Percentiles rank a stretch among this genome's conserved stretches.
Evolutionary conservation across 2,797 vertebrate species (phyloP).

Genomic region (Alectoris magna): DNA sequence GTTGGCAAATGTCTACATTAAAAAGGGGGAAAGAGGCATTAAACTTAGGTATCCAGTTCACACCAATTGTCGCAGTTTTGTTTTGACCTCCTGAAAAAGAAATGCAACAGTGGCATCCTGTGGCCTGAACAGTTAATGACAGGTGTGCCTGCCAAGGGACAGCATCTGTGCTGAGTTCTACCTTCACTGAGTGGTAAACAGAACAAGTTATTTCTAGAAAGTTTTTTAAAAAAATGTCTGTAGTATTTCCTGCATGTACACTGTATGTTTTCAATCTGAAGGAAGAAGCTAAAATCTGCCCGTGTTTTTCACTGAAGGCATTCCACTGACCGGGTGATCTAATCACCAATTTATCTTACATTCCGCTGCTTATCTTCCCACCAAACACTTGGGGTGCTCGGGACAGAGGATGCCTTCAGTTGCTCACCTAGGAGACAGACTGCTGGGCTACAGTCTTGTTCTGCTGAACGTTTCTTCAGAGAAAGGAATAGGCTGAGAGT

Average conservation of each 20-base stretch:
- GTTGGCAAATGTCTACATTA: not conserved
- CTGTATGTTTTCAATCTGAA: not conserved
- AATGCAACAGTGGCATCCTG: conserved; percentile 78
- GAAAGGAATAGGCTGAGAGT: not conserved
- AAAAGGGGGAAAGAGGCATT: not conserved
- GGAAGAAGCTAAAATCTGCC: not conserved
- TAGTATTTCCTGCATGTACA: not conserved
- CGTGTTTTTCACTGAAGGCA: not conserved
- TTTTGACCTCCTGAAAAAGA: conserved; percentile 45
- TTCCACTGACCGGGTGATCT: not conserved
- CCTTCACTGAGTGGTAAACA: rapidly evolving
- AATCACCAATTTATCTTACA: not conserved
- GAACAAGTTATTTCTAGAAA: not conserved
- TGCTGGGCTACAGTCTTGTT: not conserved
- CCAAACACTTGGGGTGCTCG: not conserved
- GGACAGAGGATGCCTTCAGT: not conserved
- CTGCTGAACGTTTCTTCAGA: not conserved
- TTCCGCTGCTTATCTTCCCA: not conserved
- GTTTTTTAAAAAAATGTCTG: not conserved
- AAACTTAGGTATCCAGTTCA: not conserved
- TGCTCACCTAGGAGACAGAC: not conserved
- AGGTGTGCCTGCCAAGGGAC: not conserved
- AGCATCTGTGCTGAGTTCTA: not conserved
- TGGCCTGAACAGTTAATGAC: conserved; percentile 68
- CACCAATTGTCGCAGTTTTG: not conserved